Evolutionary conservation across 2,797 vertebrate species (phyloP).

Genomic region (Staurois parvus): DNA sequence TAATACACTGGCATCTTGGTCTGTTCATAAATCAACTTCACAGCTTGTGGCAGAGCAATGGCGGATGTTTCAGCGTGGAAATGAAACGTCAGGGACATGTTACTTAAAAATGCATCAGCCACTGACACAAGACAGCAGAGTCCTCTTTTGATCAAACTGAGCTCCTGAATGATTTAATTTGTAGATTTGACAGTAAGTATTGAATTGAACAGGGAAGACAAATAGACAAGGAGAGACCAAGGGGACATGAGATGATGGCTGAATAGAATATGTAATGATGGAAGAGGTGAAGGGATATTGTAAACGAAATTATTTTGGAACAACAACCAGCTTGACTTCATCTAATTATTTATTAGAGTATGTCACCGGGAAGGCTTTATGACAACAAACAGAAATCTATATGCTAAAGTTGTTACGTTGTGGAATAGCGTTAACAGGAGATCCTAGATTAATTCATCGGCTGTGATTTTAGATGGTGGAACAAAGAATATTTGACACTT

Average conservation of each 20-base stretch:
- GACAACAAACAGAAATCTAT: slow-evolving; percentile 50
- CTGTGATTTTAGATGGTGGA: slow-evolving; percentile 12
- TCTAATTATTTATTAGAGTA: slow-evolving; percentile 59
- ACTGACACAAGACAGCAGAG: slow-evolving; percentile 62
- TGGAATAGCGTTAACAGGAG: slow-evolving; percentile 34
- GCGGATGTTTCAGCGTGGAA: slow-evolving; percentile 57
- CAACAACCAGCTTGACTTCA: slow-evolving; percentile 58
- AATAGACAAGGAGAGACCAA: slow-evolving; percentile 63
- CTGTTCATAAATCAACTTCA: slow-evolving; percentile 62
- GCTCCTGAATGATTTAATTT: slow-evolving; percentile 63
- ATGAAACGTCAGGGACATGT: slow-evolving; percentile 62
- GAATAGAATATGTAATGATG: slow-evolving; percentile 59
- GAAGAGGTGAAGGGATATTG: slow-evolving; percentile 57
- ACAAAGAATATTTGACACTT: slow-evolving; percentile 1
- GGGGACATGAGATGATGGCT: slow-evolving; percentile 50
- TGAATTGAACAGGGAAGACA: slow-evolving; percentile 63
- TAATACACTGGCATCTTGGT: slow-evolving; percentile 57
- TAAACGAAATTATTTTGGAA: slow-evolving; percentile 60
- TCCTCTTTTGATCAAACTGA: slow-evolving; percentile 61
- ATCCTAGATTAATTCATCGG: slow-evolving; percentile 42
- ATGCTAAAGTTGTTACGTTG: slow-evolving; percentile 51
- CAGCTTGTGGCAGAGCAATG: slow-evolving; percentile 58
- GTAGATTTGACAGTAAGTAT: slow-evolving; percentile 63
- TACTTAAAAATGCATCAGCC: slow-evolving; percentile 64
- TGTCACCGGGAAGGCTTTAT: slow-evolving; percentile 34